Evolutionary conservation across 1,140 invertebrate genomes (phyloP).

Genomic region (Diploscapter pachys): DNA sequence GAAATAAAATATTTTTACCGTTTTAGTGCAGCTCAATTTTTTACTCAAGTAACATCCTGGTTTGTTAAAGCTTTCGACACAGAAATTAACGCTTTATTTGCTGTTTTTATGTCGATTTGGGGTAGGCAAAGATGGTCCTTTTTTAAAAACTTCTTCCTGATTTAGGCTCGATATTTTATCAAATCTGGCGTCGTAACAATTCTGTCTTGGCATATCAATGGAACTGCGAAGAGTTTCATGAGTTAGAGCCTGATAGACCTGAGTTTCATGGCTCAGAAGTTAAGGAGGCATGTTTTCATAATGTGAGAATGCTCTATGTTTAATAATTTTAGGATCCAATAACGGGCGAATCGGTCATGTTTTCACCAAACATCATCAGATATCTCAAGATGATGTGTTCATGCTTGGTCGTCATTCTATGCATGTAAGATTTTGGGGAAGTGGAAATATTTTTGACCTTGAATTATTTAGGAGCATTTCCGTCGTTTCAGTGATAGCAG

Average conservation of each 20-base stretch:
- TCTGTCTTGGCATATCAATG: constrained; percentile 27
- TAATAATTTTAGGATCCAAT: background rate
- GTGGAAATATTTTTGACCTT: too few relatives aligned
- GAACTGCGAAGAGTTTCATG: constrained; percentile 30
- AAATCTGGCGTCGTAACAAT: constrained; percentile 29
- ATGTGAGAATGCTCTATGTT: background rate
- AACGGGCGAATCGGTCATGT: background rate
- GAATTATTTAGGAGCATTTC: background rate
- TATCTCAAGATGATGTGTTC: constrained; percentile 12
- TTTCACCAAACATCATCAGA: background rate
- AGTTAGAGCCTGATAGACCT: constrained; percentile 26
- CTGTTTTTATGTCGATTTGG: constrained; percentile 37
- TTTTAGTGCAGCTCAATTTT: constrained; percentile 6
- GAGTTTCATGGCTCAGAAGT: constrained; percentile 18
- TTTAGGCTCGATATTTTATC: constrained; percentile 24
- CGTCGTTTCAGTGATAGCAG: constrained; percentile 22
- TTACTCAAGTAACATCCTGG: constrained; percentile 21
- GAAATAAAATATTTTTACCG: background rate
- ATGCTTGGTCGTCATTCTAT: constrained; percentile 23
- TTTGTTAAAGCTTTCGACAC: constrained; percentile 31
- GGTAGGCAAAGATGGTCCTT: background rate
- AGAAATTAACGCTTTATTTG: constrained; percentile 33
- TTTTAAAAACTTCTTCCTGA: background rate
- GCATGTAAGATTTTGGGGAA: constrained; percentile 1
- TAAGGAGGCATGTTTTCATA: background rate